Conservation (phyloP, 2,888 invertebrate genomes). For the Nemotelus pantherinus region DNA sequence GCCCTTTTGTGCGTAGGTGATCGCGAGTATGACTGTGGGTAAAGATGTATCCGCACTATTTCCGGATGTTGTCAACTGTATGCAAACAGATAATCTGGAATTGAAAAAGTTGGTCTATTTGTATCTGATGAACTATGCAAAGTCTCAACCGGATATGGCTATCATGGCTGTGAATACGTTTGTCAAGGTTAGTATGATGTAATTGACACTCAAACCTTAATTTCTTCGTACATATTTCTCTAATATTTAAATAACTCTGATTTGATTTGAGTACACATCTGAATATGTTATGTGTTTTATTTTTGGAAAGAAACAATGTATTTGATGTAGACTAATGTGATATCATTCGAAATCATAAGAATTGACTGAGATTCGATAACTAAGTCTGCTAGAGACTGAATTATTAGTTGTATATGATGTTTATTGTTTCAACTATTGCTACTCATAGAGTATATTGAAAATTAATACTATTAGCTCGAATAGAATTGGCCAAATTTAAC, state of each 20-base stretch:
- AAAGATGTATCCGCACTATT: conserved; percentile 99
- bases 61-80: conserved; percentile 99
- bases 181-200: conserved; percentile 82
- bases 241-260: conserved; percentile 1
- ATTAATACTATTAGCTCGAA: too few relatives aligned
- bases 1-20: conserved; percentile 74
- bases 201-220: conserved; percentile 8
- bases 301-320: conserved; percentile 36
- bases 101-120: conserved; percentile 98
- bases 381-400: conserved; percentile 15
- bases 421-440: conserved; percentile 11
- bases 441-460: too few relatives aligned
- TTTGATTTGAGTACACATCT: conserved; percentile 26
- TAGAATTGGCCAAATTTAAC: too few relatives aligned
- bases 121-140: conserved; percentile 99
- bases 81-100: conserved; percentile 99
- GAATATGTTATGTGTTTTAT: conserved; percentile 50
- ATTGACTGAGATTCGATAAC: not conserved
- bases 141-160: conserved; percentile 99
- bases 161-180: conserved; percentile 99
- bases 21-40: conserved; percentile 99
- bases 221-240: conserved; percentile 7
- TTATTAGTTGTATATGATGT: conserved; percentile 11
- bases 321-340: conserved; percentile 39
- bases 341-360: not conserved